Evolutionary conservation across 2,113 vertebrate genomes (phyloP).

Genomic region (Ondatra zibethicus): DNA sequence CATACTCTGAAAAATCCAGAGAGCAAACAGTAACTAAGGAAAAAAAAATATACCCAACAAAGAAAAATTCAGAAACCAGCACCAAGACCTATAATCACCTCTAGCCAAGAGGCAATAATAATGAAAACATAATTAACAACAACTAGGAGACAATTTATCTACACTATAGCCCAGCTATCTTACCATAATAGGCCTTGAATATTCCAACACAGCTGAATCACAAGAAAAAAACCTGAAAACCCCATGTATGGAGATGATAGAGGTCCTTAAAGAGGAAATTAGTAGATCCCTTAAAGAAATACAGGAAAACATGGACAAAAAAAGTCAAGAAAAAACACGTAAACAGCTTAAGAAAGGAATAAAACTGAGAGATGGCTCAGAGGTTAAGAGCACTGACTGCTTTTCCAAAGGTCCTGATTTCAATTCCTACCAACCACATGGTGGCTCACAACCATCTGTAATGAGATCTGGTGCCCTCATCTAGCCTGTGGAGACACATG

Average conservation of each 20-base stretch:
- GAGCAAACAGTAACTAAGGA: neutral
- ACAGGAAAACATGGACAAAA: neutral
- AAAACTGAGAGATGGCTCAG: neutral
- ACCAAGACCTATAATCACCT: neutral
- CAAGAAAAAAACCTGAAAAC: neutral
- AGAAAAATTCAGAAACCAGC: neutral
- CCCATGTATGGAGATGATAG: neutral
- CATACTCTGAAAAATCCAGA: neutral
- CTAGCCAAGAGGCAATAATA: neutral
- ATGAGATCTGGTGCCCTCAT: no score
- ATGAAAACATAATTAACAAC: neutral
- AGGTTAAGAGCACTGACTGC: no score
- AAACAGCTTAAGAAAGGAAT: neutral
- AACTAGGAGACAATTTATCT: neutral
- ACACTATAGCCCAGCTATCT: neutral
- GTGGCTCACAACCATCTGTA: no score
- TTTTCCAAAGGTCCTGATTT: no score
- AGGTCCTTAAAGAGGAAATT: neutral
- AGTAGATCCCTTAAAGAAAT: neutral
- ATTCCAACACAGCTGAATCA: neutral
- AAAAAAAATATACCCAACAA: no score
- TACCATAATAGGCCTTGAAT: neutral
- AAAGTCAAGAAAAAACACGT: neutral
- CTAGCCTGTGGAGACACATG: no score
- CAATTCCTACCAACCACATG: no score